Evolutionary conservation across 1,140 invertebrate genomes (phyloP).

Genomic region (Heliconius nattereri): DNA sequence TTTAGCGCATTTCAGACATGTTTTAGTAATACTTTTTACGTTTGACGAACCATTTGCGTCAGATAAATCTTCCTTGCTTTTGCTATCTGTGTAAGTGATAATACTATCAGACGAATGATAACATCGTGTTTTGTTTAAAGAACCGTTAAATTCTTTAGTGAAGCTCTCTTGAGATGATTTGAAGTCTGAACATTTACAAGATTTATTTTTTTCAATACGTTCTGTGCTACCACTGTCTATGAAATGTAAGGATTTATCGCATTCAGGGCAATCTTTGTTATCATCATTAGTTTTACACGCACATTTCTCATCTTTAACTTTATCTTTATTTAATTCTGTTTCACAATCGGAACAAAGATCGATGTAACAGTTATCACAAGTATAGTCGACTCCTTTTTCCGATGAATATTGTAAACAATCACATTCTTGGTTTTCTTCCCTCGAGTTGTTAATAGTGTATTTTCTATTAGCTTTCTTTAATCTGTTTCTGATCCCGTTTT

Average conservation of each 20-base stretch:
- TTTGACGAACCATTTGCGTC: slow-evolving; percentile 62
- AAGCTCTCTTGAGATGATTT: slow-evolving; percentile 76
- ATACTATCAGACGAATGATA: slow-evolving; percentile 77
- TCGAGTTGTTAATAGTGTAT: slow-evolving; percentile 56
- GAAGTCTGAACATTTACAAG: slow-evolving; percentile 72
- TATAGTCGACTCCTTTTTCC: slow-evolving; percentile 74
- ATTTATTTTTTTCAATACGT: slow-evolving; percentile 63
- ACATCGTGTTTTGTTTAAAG: slow-evolving; percentile 68
- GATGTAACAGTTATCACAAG: slow-evolving; percentile 74
- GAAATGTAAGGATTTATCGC: slow-evolving; percentile 67
- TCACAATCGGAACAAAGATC: slow-evolving; percentile 75
- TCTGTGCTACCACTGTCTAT: slow-evolving; percentile 70
- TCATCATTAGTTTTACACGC: slow-evolving; percentile 53
- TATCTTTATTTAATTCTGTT: slow-evolving; percentile 58
- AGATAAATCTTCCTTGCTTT: slow-evolving; percentile 67
- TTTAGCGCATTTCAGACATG: slow-evolving; percentile 78
- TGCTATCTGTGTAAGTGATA: slow-evolving; percentile 64
- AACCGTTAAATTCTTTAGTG: slow-evolving; percentile 60
- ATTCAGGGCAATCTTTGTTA: slow-evolving; percentile 64
- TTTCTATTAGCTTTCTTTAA: slow-evolving; percentile 78
- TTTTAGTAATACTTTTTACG: slow-evolving; percentile 70
- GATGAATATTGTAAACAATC: slow-evolving; percentile 67
- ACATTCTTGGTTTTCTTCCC: slow-evolving; percentile 62
- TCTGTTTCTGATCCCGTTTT: slow-evolving; percentile 83
- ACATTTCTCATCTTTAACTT: slow-evolving; percentile 59